A percentile compares a stretch with the other conserved stretches of the same genome.
Conservation (phyloP, 1,140 invertebrate species). For the Drosophila parabipectinata region DNA sequence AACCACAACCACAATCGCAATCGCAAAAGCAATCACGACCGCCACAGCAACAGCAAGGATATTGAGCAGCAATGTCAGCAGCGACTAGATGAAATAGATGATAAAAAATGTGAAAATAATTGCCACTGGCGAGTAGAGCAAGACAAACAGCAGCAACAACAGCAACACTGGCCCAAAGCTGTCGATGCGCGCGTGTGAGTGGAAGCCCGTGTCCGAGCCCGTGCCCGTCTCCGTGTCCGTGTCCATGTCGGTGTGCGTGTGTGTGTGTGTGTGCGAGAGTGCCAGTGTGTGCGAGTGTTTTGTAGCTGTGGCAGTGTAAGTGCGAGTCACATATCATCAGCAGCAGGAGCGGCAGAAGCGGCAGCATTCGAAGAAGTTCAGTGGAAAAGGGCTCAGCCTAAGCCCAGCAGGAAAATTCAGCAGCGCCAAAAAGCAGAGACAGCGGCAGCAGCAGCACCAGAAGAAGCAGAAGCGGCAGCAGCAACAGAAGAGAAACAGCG, state of each 20-base stretch:
- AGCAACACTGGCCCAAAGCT: slow-evolving; percentile 28
- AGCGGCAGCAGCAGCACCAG: slow-evolving; percentile 25
- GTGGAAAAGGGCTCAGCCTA: background rate
- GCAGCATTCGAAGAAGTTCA: slow-evolving; percentile 13
- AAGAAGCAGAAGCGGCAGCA: slow-evolving; percentile 19
- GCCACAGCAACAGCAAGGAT: background rate
- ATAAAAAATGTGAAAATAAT: slow-evolving; percentile 46
- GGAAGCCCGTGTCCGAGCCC: slow-evolving; percentile 33
- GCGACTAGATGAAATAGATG: slow-evolving; percentile 27
- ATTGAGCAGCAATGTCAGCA: slow-evolving; percentile 24
- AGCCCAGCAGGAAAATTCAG: slow-evolving; percentile 1
- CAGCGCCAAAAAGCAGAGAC: background rate
- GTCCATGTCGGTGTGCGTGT: slow-evolving; percentile 34
- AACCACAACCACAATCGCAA: slow-evolving; percentile 4
- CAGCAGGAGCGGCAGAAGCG: slow-evolving; percentile 18
- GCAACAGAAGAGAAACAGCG: background rate
- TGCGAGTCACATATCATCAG: slow-evolving; percentile 69
- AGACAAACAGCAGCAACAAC: slow-evolving; percentile 42
- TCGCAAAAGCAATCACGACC: background rate
- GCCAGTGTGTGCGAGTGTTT: slow-evolving; percentile 50
- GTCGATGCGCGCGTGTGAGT: background rate
- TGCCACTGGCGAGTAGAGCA: slow-evolving; percentile 34
- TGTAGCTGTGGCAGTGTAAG: slow-evolving; percentile 38
- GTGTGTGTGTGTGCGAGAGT: slow-evolving; percentile 20
- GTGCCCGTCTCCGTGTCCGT: slow-evolving; percentile 34